These are phyloP conservation scores for Opisthocomus hoazin DNA, from an alignment of 2,113 vertebrate genomes.

Conservation along the genomic window DNA sequence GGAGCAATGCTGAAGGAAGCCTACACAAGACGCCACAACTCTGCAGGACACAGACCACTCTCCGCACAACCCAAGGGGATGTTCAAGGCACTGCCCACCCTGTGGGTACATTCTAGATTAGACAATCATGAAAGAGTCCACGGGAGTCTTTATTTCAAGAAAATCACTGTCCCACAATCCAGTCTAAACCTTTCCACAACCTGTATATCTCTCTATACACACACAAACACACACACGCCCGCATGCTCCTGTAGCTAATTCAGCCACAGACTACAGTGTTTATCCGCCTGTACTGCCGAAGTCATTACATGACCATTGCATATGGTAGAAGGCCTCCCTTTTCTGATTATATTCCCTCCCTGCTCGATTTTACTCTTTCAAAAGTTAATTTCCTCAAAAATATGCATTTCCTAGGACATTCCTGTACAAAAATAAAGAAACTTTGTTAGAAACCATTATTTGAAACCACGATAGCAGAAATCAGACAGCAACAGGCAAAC, in stretches of 20 bases:
- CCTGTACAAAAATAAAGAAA: neutral
- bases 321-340: neutral
- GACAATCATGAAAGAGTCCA: neutral
- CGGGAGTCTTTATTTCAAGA: neutral
- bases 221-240: neutral
- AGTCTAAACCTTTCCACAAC: neutral
- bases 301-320: neutral
- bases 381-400: neutral
- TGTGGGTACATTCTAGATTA: neutral
- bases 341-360: neutral
- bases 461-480: neutral
- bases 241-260: neutral
- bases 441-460: neutral
- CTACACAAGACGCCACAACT: neutral
- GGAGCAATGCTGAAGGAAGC: neutral
- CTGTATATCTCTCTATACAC: neutral
- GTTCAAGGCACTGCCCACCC: neutral
- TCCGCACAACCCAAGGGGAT: neutral
- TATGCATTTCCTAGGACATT: neutral
- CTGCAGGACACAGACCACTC: neutral
- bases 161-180: neutral
- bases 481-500: neutral
- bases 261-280: neutral
- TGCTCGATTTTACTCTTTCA: neutral
- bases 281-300: neutral